Conservation (phyloP, 2,888 invertebrate genomes). For the Scaptomyza cyrtandrae region DNA sequence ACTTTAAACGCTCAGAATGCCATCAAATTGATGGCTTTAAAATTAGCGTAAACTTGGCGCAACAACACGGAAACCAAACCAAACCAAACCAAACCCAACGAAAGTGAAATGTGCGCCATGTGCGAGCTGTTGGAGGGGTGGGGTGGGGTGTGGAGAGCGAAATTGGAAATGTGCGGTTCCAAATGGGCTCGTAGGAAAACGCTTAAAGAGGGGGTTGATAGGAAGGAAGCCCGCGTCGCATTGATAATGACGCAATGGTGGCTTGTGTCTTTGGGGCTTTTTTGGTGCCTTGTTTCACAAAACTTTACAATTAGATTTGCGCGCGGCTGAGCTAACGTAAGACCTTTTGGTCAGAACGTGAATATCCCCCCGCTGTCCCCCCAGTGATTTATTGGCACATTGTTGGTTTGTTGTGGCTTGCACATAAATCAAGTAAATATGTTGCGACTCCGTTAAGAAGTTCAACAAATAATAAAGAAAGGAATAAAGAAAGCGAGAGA, state of each 20-base stretch:
- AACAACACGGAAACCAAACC: slow-evolving; percentile 1
- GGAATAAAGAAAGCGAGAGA: not conserved
- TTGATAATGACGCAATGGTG: slow-evolving; percentile 62
- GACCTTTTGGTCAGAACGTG: slow-evolving; percentile 43
- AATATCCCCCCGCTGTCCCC: not conserved
- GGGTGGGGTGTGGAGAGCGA: not conserved
- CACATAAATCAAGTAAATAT: slow-evolving; percentile 70
- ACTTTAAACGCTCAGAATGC: slow-evolving; percentile 67
- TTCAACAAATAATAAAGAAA: slow-evolving; percentile 24
- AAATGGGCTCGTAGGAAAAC: slow-evolving; percentile 21
- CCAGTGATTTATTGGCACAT: slow-evolving; percentile 68
- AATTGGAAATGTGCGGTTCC: slow-evolving; percentile 33
- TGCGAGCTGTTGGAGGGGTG: not conserved
- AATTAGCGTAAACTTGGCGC: slow-evolving; percentile 57
- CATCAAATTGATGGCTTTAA: slow-evolving; percentile 76
- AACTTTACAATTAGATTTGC: slow-evolving; percentile 76
- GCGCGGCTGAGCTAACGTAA: slow-evolving; percentile 48
- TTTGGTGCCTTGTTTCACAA: slow-evolving; percentile 41
- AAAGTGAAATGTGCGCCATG: slow-evolving; percentile 38
- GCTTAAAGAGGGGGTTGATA: not conserved
- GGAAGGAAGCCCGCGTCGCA: slow-evolving; percentile 37
- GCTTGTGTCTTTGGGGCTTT: slow-evolving; percentile 50
- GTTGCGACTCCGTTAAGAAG: slow-evolving; percentile 45
- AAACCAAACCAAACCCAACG: slow-evolving; percentile 8
- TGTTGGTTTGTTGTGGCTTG: slow-evolving; percentile 48